A percentile compares a stretch with the other conserved stretches of the same genome.
These are phyloP conservation scores for Tympanuchus pallidicinctus DNA, from an alignment of 2,113 vertebrate species.

Conservation along the genomic window DNA sequence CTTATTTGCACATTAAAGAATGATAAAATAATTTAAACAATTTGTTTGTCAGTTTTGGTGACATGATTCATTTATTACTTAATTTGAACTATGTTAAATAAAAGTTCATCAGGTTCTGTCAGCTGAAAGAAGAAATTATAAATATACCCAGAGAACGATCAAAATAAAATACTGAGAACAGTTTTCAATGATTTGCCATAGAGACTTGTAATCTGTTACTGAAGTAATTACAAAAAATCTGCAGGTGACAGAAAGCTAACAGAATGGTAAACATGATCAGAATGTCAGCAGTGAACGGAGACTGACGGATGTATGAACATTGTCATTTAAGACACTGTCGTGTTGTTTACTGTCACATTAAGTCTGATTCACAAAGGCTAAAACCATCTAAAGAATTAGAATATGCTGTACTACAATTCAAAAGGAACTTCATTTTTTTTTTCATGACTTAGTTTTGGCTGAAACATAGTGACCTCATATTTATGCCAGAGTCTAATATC, in stretches of 20 bases:
- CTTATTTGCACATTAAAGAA: not conserved
- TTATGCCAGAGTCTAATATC: not conserved
- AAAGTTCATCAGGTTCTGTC: slow-evolving; percentile 16
- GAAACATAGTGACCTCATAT: not conserved
- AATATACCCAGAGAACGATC: slow-evolving; percentile 27
- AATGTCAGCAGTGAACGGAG: not conserved
- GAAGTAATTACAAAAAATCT: not conserved
- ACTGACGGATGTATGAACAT: not conserved
- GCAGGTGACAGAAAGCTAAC: not conserved
- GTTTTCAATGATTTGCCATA: slow-evolving; percentile 23
- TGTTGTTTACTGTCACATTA: not conserved
- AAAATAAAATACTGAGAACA: not conserved
- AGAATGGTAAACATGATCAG: not conserved
- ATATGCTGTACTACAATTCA: not conserved
- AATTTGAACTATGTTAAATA: slow-evolving; percentile 32
- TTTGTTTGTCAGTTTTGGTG: slow-evolving; percentile 2
- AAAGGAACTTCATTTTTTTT: not conserved
- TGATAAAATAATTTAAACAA: not conserved
- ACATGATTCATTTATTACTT: not conserved
- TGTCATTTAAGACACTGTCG: not conserved
- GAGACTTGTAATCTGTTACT: not conserved
- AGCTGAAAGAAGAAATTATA: slow-evolving; percentile 38
- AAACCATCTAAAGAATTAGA: not conserved
- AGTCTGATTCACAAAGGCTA: not conserved
- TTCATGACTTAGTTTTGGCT: not conserved